Percentiles rank a stretch among this genome's conserved stretches.
Conservation (phyloP, 2,113 vertebrate species). For the Embiotoca jacksoni region DNA sequence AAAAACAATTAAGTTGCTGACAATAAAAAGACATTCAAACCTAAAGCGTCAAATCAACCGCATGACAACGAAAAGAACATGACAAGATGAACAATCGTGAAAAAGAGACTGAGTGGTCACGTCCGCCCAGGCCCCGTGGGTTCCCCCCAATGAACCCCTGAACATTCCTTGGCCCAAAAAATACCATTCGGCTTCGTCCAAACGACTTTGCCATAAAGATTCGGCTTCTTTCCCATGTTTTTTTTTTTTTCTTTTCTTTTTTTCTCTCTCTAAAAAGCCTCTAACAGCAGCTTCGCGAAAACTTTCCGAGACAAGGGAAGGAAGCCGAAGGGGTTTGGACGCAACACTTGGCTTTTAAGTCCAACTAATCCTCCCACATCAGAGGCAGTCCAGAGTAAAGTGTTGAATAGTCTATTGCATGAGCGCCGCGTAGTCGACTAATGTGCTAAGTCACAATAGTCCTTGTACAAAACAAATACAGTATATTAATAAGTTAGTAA, state of each 20-base stretch:
- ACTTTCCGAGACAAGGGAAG: slow-evolving; percentile 36
- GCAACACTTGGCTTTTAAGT: slow-evolving; percentile 65
- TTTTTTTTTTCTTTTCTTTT: neutral
- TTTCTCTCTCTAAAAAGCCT: slow-evolving; percentile 1
- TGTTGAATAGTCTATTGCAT: slow-evolving; percentile 83
- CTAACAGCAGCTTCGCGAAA: neutral
- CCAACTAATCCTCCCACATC: slow-evolving; percentile 70
- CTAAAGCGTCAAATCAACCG: slow-evolving; percentile 74
- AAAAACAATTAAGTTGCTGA: slow-evolving; percentile 66
- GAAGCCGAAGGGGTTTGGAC: slow-evolving; percentile 70
- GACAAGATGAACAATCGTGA: slow-evolving; percentile 83
- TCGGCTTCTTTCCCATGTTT: slow-evolving; percentile 38
- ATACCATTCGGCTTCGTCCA: slow-evolving; percentile 68
- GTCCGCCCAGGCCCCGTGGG: slow-evolving; percentile 76
- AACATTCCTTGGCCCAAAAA: slow-evolving; percentile 82
- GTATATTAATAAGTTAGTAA: slow-evolving; percentile 70
- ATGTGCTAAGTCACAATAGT: slow-evolving; percentile 75
- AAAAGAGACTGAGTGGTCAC: slow-evolving; percentile 81
- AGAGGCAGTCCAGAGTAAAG: slow-evolving; percentile 79
- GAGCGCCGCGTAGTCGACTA: slow-evolving; percentile 79
- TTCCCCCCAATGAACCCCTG: slow-evolving; percentile 77
- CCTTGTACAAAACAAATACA: slow-evolving; percentile 77
- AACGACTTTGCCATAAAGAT: slow-evolving; percentile 18
- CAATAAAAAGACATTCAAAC: slow-evolving; percentile 84
- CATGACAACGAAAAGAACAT: slow-evolving; percentile 66